These are phyloP conservation scores for Coregonus sp. DNA, from an alignment of 2,797 vertebrate genomes.

Conservation along the genomic window DNA sequence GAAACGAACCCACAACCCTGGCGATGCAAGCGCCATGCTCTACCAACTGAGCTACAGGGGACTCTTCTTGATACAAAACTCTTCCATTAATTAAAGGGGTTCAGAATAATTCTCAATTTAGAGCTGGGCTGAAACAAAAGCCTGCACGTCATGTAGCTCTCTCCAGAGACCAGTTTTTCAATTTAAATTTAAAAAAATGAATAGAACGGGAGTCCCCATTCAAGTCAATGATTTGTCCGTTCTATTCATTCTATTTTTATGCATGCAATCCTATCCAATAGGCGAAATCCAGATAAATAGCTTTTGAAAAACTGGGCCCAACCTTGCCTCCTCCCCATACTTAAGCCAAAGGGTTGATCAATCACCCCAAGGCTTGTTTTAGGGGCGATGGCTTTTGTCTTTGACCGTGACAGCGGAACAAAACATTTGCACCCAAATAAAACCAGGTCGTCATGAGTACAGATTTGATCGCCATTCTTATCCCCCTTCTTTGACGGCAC, in stretches of 20 bases:
- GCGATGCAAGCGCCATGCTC: no score
- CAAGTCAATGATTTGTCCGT: no score
- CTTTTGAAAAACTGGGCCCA: background rate
- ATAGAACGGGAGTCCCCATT: no score
- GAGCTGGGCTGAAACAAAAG: background rate
- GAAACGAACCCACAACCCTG: no score
- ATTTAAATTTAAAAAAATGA: no score
- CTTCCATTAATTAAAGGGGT: background rate
- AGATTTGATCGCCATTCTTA: background rate
- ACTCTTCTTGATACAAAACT: background rate
- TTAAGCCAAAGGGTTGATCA: background rate
- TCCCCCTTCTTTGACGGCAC: constrained; percentile 33
- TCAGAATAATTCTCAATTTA: background rate
- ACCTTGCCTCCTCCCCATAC: background rate
- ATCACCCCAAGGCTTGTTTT: background rate
- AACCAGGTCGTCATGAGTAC: background rate
- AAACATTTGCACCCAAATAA: background rate
- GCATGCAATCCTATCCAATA: no score
- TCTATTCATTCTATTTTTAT: no score
- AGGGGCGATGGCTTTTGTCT: background rate
- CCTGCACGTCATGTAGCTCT: no score
- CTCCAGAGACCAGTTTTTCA: no score
- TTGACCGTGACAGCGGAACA: background rate
- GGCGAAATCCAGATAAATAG: no score
- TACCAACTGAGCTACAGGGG: no score